These are phyloP conservation scores for Benitochromis conjunctus DNA, from an alignment of 2,113 vertebrate genomes.

Conservation along the genomic window DNA sequence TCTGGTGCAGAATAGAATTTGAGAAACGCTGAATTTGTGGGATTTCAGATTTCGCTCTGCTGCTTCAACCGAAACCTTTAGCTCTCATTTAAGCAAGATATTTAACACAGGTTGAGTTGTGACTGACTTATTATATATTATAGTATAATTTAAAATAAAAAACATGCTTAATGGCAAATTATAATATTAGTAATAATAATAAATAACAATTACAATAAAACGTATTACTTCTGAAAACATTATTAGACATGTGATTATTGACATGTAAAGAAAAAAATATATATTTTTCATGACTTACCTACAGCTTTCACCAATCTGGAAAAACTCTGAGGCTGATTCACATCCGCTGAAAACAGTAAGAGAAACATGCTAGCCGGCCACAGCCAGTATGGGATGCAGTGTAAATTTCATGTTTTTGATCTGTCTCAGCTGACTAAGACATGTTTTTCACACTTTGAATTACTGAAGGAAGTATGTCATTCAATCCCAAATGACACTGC, in stretches of 20 bases:
- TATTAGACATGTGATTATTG: background rate
- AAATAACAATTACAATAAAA: background rate
- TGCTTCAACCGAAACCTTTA: background rate
- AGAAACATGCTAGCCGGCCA: background rate
- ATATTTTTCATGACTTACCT: background rate
- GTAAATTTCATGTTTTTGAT: background rate
- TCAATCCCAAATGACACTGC: background rate
- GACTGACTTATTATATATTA: background rate
- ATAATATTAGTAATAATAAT: background rate
- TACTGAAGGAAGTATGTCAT: background rate
- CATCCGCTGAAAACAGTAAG: background rate
- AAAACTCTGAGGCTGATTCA: background rate
- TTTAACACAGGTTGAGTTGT: background rate
- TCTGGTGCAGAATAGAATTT: background rate
- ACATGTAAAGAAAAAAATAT: background rate
- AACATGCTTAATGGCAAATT: background rate
- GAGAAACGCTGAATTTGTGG: background rate
- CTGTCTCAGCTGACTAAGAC: background rate
- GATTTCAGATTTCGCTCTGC: background rate
- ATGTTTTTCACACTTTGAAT: background rate
- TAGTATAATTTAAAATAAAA: background rate
- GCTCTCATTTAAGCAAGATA: background rate
- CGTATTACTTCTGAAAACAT: background rate
- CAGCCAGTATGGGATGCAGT: background rate
- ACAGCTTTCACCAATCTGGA: background rate